These are phyloP conservation scores for Xestia sexstrigata DNA, from an alignment of 2,888 invertebrate species.

Conservation along the genomic window DNA sequence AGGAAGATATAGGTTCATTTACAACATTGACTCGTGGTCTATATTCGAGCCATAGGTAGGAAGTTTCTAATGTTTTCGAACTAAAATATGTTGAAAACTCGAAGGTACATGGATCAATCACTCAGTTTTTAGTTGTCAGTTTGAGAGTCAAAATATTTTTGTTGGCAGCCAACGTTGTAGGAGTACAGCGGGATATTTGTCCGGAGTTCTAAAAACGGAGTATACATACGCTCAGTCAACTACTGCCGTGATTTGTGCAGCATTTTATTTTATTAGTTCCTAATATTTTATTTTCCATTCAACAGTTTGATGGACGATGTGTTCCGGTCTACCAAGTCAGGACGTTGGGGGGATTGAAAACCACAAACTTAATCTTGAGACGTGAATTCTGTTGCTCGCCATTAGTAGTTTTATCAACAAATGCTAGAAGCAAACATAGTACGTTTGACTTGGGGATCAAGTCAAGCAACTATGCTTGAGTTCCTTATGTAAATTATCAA, in stretches of 20 bases:
- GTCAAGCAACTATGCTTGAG: too few relatives aligned
- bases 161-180: not conserved
- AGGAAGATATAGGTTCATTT: constrained; percentile 71
- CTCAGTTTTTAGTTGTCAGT: not conserved
- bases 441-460: too few relatives aligned
- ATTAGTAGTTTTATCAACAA: not conserved
- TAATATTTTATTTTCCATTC: constrained; percentile 45
- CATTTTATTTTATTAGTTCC: constrained; percentile 22
- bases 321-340: constrained; percentile 1
- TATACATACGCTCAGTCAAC: constrained; percentile 8
- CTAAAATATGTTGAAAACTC: constrained; percentile 2
- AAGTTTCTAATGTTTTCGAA: not conserved
- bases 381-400: not conserved
- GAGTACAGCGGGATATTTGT: constrained; percentile 9
- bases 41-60: constrained; percentile 1
- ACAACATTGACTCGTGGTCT: constrained; percentile 36
- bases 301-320: constrained; percentile 45
- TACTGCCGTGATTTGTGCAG: constrained; percentile 27
- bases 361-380: constrained; percentile 9
- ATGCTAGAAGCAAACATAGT: too few relatives aligned
- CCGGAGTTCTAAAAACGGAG: constrained; percentile 19
- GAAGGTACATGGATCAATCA: constrained; percentile 11
- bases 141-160: constrained; percentile 21
- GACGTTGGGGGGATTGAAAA: not conserved
- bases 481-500: too few relatives aligned